phyloP scores from a whole-genome alignment of 2,113 vertebrate genomes.

The Thalassarche chlororhynchos region DNA sequence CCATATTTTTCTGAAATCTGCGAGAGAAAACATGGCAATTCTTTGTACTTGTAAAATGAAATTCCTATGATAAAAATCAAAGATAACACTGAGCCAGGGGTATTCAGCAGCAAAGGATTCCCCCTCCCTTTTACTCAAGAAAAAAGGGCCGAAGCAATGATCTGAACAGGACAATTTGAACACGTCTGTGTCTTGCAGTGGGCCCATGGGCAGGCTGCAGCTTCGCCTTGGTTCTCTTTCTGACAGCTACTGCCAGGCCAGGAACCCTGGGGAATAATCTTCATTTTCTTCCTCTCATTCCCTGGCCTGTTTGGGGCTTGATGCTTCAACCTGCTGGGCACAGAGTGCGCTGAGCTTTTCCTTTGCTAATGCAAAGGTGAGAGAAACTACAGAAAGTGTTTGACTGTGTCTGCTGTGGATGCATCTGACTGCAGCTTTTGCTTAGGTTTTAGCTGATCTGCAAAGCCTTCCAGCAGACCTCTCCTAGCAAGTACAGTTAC shows the following conservation, averaged over 20 bases:
- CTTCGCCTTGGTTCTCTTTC: background rate
- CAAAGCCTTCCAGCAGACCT: background rate
- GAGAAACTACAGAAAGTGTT: background rate
- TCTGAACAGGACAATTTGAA: background rate
- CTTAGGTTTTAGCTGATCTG: background rate
- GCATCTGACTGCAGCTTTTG: background rate
- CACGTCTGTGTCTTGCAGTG: background rate
- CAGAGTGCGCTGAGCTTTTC: background rate
- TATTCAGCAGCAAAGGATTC: background rate
- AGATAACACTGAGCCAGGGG: background rate
- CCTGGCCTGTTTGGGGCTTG: background rate
- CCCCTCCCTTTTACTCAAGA: background rate
- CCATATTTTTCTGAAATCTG: constrained; percentile 98
- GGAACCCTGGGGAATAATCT: background rate
- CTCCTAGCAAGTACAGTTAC: background rate
- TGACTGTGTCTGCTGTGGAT: background rate
- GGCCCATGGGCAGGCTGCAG: background rate
- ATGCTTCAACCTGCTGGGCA: background rate
- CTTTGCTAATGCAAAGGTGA: background rate
- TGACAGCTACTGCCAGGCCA: background rate
- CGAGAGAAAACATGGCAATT: constrained; percentile 5
- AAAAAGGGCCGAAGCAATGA: background rate
- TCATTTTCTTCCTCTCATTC: background rate
- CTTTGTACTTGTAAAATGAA: constrained; percentile 17
- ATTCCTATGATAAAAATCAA: background rate